These are phyloP conservation scores for Rhynchomys soricoides DNA, from an alignment of 2,113 vertebrate species.

Conservation along the genomic window DNA sequence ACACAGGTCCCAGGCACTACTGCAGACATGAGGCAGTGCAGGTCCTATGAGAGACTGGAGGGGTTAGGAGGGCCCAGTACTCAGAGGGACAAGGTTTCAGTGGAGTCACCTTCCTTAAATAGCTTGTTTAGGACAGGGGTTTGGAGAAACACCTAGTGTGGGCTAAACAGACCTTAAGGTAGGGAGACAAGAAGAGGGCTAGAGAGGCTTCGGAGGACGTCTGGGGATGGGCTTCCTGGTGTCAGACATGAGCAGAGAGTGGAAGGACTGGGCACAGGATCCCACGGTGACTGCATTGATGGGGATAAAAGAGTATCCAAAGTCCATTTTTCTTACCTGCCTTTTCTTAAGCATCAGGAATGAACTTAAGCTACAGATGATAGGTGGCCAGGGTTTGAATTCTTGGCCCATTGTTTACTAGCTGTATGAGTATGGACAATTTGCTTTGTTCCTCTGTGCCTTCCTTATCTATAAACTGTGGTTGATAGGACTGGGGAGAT, in stretches of 20 bases:
- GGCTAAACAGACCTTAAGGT: neutral
- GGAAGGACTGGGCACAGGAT: neutral
- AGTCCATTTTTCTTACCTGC: neutral
- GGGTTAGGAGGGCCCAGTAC: neutral
- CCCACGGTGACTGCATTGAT: neutral
- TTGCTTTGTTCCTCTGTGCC: neutral
- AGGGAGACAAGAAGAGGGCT: neutral
- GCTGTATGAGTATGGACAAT: neutral
- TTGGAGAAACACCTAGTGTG: neutral
- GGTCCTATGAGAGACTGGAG: neutral
- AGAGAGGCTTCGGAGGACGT: neutral
- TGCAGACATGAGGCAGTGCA: neutral
- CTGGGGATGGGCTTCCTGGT: neutral
- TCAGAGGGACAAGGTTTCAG: neutral
- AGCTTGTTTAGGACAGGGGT: neutral
- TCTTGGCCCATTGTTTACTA: neutral
- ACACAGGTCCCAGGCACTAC: neutral
- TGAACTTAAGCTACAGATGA: conserved; percentile 9
- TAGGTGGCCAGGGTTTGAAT: neutral
- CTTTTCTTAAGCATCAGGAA: neutral
- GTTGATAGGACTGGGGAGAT: neutral
- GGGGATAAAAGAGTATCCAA: neutral
- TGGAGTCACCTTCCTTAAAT: conserved; percentile 30
- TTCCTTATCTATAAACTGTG: conserved; percentile 43
- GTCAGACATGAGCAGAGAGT: neutral